These are phyloP conservation scores for Campoletis sonorensis DNA, from an alignment of 1,140 invertebrate genomes.

Conservation along the genomic window DNA sequence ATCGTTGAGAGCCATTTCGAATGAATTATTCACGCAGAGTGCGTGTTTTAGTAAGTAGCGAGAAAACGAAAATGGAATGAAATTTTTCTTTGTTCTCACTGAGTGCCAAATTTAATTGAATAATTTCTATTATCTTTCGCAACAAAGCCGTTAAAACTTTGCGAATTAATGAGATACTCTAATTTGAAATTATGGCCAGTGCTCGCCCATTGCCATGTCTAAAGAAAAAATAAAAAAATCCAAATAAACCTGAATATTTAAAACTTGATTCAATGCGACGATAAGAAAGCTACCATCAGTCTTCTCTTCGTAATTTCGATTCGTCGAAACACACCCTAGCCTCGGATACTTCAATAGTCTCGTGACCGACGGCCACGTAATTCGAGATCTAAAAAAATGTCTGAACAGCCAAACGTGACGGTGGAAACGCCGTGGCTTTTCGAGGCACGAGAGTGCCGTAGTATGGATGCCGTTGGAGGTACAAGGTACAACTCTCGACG, in stretches of 20 bases:
- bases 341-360: background rate
- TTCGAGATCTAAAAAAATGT: slow-evolving; percentile 21
- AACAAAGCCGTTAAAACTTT: background rate
- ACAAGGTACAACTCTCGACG: background rate
- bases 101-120: background rate
- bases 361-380: background rate
- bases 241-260: too few species aligned
- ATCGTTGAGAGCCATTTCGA: background rate
- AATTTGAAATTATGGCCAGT: background rate
- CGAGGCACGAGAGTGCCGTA: background rate
- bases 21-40: background rate
- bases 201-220: background rate
- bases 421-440: slow-evolving; percentile 13
- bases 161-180: background rate
- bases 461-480: slow-evolving; percentile 3
- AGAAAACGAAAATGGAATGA: background rate
- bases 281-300: background rate
- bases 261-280: too few species aligned
- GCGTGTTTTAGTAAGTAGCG: background rate
- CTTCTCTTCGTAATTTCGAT: background rate
- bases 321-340: background rate
- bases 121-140: background rate
- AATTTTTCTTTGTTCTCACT: background rate
- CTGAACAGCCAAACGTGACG: slow-evolving; percentile 23
- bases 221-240: too few species aligned